Evolutionary conservation across 2,888 invertebrate species (phyloP).

Genomic region (Anarsia innoxiella): DNA sequence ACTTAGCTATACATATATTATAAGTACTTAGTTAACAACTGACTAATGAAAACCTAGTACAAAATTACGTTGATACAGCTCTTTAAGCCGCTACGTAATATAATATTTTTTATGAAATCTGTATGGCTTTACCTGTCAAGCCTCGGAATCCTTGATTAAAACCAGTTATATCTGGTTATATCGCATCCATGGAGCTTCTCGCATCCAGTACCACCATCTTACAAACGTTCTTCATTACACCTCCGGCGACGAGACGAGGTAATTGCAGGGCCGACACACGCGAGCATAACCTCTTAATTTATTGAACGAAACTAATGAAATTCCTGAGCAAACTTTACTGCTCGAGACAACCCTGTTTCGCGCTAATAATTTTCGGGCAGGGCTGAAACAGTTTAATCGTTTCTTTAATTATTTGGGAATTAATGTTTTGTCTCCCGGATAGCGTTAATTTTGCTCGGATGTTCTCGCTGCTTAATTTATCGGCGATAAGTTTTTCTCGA

Average conservation of each 20-base stretch:
- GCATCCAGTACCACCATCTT: too few species aligned
- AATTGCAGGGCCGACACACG: slow-evolving; percentile 73
- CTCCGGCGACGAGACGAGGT: slow-evolving; percentile 66
- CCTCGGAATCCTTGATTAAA: too few species aligned
- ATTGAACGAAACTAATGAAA: slow-evolving; percentile 75
- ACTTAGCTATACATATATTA: too few species aligned
- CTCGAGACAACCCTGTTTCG: slow-evolving; percentile 66
- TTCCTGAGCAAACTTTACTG: slow-evolving; percentile 71
- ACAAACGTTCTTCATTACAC: slow-evolving; percentile 69
- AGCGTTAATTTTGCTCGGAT: slow-evolving; percentile 40
- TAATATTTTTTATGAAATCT: too few species aligned
- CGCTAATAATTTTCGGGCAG: slow-evolving; percentile 63
- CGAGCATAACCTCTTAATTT: slow-evolving; percentile 75
- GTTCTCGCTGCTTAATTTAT: slow-evolving; percentile 24
- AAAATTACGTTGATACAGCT: too few species aligned
- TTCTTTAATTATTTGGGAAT: slow-evolving; percentile 71
- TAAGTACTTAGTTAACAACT: too few species aligned
- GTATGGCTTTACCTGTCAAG: too few species aligned
- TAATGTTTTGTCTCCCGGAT: slow-evolving; percentile 47
- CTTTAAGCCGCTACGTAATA: too few species aligned
- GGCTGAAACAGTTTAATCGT: slow-evolving; percentile 55
- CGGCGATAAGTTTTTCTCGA: slow-evolving; percentile 14
- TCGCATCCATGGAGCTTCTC: too few species aligned
- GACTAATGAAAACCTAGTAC: too few species aligned
- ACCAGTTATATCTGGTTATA: too few species aligned